Base-by-base conservation (phyloP, 2,888 invertebrate genomes). In the Drosophila subquinaria region DNA sequence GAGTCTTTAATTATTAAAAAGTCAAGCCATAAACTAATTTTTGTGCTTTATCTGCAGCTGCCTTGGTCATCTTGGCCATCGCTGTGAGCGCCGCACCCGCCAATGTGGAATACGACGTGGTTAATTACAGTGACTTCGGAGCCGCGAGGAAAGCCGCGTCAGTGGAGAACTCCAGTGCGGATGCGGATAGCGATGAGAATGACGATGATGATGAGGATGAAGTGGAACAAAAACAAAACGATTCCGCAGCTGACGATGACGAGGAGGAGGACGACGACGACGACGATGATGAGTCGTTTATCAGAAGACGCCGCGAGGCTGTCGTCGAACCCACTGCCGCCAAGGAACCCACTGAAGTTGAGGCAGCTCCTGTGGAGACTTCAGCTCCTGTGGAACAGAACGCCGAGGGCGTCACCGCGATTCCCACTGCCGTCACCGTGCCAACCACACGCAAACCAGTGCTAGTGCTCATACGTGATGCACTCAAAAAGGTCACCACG, bases 401-500 rank as follows among this genome's bases (percentile, higher is more conserved):
- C 11, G 50, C 15, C 9, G 78, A 64, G 20, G 73, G 45, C 9
- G 53, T 8, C 56, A 79, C 86, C 30, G 60, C 66, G 11, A 48
- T 47, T 10, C 76, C 87, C 35, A 69, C 50, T 17, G 53, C 47
- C 10, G 52, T 59, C 0, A 15, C 65, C 0, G 65, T 47, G 17
- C 61, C 69, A 13, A 72, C 89, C 3, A 73, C 85, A 2, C 87
- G 90, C 4, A 92, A 90, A 23, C 87, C 92, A 3, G 92, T 92
- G 10, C 67, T 92, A 0, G 90, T 91, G 20, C 72, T 92, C 8
- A 91, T 92, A 5, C 91, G 91, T 35, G 91, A 90, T 69, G 92
- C 91, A 9, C 66, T 92, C 11, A 92, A 92, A 15, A 92, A 92
- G 66, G 92, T 92, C 20, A 91, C 91, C 50, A 88, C 91, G 4